A percentile compares a stretch with the other conserved stretches of the same genome.
Conservation (phyloP, 2,888 invertebrate genomes). For the Seira musarum region DNA sequence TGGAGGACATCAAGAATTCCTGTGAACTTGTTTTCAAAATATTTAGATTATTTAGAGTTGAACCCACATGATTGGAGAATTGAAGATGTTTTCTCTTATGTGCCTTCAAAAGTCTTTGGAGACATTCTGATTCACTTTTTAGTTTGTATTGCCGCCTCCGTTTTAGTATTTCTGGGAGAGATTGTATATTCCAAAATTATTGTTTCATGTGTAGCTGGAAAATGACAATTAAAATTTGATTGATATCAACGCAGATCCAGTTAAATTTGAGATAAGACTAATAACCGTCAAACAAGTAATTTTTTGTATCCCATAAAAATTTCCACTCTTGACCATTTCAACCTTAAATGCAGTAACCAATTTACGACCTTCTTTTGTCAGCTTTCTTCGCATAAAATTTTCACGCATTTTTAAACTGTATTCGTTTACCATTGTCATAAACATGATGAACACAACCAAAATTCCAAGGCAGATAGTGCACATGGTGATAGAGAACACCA, state of each 20-base stretch:
- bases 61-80: too few relatives aligned
- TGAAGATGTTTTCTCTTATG: too few relatives aligned
- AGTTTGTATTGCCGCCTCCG: too few relatives aligned
- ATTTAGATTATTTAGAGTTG: too few relatives aligned
- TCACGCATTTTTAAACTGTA: conserved; percentile 1
- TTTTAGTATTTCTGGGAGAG: too few relatives aligned
- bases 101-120: too few relatives aligned
- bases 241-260: conserved; percentile 21
- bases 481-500: neutral
- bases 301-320: conserved; percentile 11
- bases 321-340: conserved; percentile 22
- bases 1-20: too few relatives aligned
- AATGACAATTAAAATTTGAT: conserved; percentile 10
- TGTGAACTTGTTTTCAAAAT: too few relatives aligned
- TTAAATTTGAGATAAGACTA: conserved; percentile 1
- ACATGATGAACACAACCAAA: neutral
- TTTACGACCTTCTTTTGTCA: neutral
- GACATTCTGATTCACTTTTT: too few relatives aligned
- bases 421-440: conserved; percentile 24
- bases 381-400: neutral
- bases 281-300: conserved; percentile 18
- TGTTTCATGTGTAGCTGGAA: too few relatives aligned
- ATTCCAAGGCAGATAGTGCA: neutral
- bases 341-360: conserved; percentile 7
- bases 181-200: too few relatives aligned